Evolutionary conservation across 2,113 vertebrate species (phyloP), one percentile per base, ranked within the genome.

Genomic region (Actenoides lindsayi): DNA sequence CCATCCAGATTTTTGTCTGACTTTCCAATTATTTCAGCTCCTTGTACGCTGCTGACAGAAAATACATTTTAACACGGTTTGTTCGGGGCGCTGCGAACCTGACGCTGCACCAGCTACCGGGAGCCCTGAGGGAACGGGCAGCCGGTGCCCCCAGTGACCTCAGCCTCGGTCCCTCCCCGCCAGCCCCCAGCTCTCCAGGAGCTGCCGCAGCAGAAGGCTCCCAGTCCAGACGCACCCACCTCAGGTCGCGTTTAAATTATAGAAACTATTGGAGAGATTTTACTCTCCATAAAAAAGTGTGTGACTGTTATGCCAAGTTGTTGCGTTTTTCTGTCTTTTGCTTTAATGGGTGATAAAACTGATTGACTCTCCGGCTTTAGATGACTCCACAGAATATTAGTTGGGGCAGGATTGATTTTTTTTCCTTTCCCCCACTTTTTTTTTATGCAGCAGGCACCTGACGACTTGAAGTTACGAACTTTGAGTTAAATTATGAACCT

Each of bases 401-500:
- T 79, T 87, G 95, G 95, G 83, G 83, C 42, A 31, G 67, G 96
- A 97, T 97, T 97, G 97, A 95, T 97, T 95, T 92, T 89, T 89
- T 46, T 69, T 64, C 44, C 48, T 83, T 33, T 20, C 76, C 67
- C 91, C 37, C 2, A 4, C 8, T 75, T 95, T 94, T 97, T 97
- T 97, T 91, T 94, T 81, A 62, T 78, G 79, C 85, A 92, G 88
- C 79, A 88, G 90, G 83, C 78, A 97, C 96, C 96, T 96, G 94
- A 96, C 1, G 28, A 95, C 94, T 96, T 83, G 79, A 96, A 98
- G 97, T 98, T 97, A 87, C 28, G 35, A 98, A 98, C 96, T 97
- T 98, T 79, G 94, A 96, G 97, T 97, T 98, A 98, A 98, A 98
- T 98, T 97, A 97, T 97, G 97, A 96, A 96, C 97, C 97, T 98